A percentile compares a stretch with the other conserved stretches of the same genome.
phyloP scores from a whole-genome alignment of 2,888 invertebrate species.

The Stictocephala bisonia region DNA sequence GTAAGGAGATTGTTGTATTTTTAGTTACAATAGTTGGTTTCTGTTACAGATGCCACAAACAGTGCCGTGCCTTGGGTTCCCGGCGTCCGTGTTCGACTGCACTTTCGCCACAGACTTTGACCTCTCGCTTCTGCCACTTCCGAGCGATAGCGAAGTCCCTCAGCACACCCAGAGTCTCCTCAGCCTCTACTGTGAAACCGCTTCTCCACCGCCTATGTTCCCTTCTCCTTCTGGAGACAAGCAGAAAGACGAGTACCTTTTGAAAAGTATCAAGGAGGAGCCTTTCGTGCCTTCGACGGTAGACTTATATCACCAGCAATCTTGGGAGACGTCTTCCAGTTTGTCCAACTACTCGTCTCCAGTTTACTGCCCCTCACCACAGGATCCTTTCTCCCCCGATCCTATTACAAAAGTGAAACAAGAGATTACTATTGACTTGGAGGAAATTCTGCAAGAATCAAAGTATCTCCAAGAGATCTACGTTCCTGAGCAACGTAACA shows the following conservation, averaged over 20 bases:
- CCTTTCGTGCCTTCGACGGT: conserved; percentile 46
- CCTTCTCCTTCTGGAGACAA: conserved; percentile 45
- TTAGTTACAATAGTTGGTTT: conserved; percentile 48
- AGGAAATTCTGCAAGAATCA: conserved; percentile 69
- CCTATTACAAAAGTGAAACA: conserved; percentile 64
- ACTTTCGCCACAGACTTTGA: conserved; percentile 74
- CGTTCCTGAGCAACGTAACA: conserved; percentile 48
- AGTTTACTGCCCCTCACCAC: conserved; percentile 52
- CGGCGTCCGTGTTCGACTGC: conserved; percentile 75
- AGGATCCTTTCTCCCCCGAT: conserved; percentile 36
- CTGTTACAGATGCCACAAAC: conserved; percentile 83
- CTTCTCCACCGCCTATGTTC: conserved; percentile 53
- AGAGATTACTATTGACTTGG: conserved; percentile 73
- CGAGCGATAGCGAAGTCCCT: conserved; percentile 58
- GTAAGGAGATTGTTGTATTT: no score
- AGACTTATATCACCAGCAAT: conserved; percentile 31
- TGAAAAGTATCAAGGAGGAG: conserved; percentile 53
- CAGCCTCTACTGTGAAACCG: conserved; percentile 64
- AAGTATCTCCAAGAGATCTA: conserved; percentile 57
- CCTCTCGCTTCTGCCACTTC: conserved; percentile 75
- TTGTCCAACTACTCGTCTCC: conserved; percentile 49
- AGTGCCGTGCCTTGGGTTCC: conserved; percentile 81
- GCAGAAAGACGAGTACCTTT: conserved; percentile 45
- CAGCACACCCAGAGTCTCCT: conserved; percentile 69
- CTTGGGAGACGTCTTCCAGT: conserved; percentile 45